Evolutionary conservation across 2,113 vertebrate species (phyloP), one percentile per base, ranked within the genome.

Genomic region (Chaetodon trifascialis): DNA sequence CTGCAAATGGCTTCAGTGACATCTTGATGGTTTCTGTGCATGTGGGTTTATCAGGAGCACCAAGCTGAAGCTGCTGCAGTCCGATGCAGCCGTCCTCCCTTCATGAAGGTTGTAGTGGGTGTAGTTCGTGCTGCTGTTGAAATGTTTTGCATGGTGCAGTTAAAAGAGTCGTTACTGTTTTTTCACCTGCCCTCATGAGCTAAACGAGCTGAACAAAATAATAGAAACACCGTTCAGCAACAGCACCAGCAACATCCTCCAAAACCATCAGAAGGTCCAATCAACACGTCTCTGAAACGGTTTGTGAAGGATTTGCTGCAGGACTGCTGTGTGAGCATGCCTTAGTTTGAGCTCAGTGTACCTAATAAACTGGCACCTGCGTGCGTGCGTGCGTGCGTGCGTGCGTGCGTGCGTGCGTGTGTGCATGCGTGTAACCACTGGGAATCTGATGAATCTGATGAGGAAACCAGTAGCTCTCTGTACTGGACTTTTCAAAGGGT

Each of bases 191-290:
- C 4, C 9, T 38, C 0, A 34, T 59, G 14, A 47, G 14, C 3
- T 1, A 47, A 15, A 47, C 15, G 46, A 3, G 14, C 4, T 47
- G 46, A 14, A 47, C 46, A 15, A 59, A 47, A 47, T 30, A 11
- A 49, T 30, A 11, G 2, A 42, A 44, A 15, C 7, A 2, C 42
- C n/a, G 46, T 7, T 8, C 12, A 16, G 7, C 16, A 16, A 14
- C 7, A 44, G 9, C 40, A 30, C 30, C 30, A 46, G 1, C n/a
- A 47, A 1, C 1, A 2, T 1, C 11, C 1, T 1, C 5, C 25
- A 34, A 36, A 59, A 59, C 17, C 2, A 34, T 16, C 58, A 4
- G 16, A 17, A 5, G 15, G 25, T 9, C 34, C 7, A 59, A 59
- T 56, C 54, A 16, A 15, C 12, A 58, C 12, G 14, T 47, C 11